phyloP scores from a whole-genome alignment of 2,113 vertebrate genomes.

The Myotis brandtii region DNA sequence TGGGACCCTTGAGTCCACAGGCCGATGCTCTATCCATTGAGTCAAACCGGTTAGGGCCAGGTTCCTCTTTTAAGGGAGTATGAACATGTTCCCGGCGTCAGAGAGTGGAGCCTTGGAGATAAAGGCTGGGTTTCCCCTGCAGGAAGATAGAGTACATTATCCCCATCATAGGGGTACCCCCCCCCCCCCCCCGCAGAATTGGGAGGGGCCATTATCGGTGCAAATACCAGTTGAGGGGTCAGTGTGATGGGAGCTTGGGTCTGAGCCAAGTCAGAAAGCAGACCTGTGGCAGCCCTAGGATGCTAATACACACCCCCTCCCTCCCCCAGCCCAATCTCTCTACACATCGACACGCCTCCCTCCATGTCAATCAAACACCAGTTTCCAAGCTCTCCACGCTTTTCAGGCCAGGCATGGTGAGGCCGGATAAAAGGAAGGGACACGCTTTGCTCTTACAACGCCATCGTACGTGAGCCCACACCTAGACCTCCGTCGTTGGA shows the following conservation, averaged over 20 bases:
- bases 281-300: background rate
- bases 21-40: too few species aligned
- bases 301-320: background rate
- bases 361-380: background rate
- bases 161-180: background rate
- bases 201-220: background rate
- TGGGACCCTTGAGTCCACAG: too few species aligned
- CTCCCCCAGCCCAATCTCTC: background rate
- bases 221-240: background rate
- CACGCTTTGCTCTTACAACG: background rate
- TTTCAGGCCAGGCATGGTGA: background rate
- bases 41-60: too few species aligned
- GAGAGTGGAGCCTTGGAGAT: background rate
- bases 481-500: background rate
- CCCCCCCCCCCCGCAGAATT: rapidly evolving
- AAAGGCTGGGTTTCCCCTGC: background rate
- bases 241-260: background rate
- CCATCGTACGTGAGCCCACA: background rate
- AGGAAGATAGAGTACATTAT: background rate
- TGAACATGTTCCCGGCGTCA: background rate
- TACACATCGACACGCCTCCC: background rate
- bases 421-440: background rate
- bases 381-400: background rate
- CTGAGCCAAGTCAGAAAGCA: background rate
- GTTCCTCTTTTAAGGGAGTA: background rate